Evolutionary conservation across 1,140 invertebrate genomes (phyloP), one percentile per base, ranked within the genome.

Genomic region (Leptinotarsa defecta): DNA sequence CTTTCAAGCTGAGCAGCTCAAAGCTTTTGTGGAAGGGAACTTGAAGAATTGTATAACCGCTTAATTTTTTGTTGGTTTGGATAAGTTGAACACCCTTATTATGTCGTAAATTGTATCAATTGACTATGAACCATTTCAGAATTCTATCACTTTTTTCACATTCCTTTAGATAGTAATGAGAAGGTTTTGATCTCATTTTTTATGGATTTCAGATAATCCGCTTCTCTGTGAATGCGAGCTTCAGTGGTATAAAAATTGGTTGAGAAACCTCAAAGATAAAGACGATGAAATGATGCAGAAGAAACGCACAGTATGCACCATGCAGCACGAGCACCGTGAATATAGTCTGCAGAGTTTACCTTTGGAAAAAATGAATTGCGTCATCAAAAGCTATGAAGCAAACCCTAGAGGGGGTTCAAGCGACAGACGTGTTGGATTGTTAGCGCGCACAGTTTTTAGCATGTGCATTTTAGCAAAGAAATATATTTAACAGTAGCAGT

Each of bases 271-370:
- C 3, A 89, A 91, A 67, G 91, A 94, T 83, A 91, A 92, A 73
- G 93, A 95, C 78, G 93, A 94, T 83, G 94, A 95, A 81, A 92
- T 92, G 88, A 94, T 94, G 90, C 91, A 93, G 78, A 94, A 94
- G 86, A 94, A 94, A 83, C 89, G 93, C 64, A 94, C 93, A 1
- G 88, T 94, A 27, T 95, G 94, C 85, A 92, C 89, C 57, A 92
- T 94, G 90, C 82, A 87, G 24, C 88, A 86, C 78, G 93, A 94
- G 82, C 92, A 93, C 82, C 88, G 93, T 24, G 94, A 96, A 83
- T 96, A 94, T 86, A 91, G 89, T 78, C 89, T 95, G 52, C 92
- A 93, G 80, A 91, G 91, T 83, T 91, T 95, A 87, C 94, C 94
- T 1, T 86, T 93, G 69, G 92, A 94, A 74, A 91, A 90, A 81